Base-by-base conservation (phyloP, 2,113 vertebrate genomes). In the Xenopus laevis region DNA sequence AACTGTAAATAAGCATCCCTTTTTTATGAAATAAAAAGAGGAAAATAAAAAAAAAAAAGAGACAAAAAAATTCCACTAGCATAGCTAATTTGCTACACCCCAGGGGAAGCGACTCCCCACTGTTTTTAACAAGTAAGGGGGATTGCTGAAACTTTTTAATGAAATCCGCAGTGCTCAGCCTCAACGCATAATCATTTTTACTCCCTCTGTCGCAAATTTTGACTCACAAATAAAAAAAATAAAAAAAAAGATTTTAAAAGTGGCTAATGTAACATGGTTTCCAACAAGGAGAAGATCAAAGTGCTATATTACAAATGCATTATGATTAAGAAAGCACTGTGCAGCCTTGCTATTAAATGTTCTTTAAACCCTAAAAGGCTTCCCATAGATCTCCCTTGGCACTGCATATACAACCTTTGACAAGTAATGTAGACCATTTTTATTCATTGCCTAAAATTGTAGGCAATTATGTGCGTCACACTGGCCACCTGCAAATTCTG, bases 391-490 rank as follows among this genome's bases (percentile, higher is more conserved):
- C 94, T 96, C 93, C 92, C 94, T 98, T 96, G 93, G 94, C 92
- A 95, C 92, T 92, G 94, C 93, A 94, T 93, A 96, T 94, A 92
- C 95, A 98, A 98, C 96, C 96, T 99, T 98, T 98, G 95, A 96
- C 96, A 96, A 98, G 96, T 96, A 98, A 98, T 97, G 96, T 96
- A 97, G 95, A 97, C 97, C 94, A 98, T 98, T 99, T 98, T 98
- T 98, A 99, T 99, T 99, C 96, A 99, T 98, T 97, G 96, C 95
- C 95, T 96, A 96, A 98, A 99, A 99, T 99, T 99, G 97, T 98
- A 95, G 93, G 96, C 96, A 98, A 99, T 99, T 99, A 98, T 95
- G 93, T 96, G 94, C 90, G 94, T 97, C 97, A 98, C 89, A 93
- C 93, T 95, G 94, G 95, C 96, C 97, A 99, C 96, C 97, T 99